Evolutionary conservation across 2,113 vertebrate species (phyloP), one percentile per base, ranked within the genome.

Genomic region (Lutjanus erythropterus): DNA sequence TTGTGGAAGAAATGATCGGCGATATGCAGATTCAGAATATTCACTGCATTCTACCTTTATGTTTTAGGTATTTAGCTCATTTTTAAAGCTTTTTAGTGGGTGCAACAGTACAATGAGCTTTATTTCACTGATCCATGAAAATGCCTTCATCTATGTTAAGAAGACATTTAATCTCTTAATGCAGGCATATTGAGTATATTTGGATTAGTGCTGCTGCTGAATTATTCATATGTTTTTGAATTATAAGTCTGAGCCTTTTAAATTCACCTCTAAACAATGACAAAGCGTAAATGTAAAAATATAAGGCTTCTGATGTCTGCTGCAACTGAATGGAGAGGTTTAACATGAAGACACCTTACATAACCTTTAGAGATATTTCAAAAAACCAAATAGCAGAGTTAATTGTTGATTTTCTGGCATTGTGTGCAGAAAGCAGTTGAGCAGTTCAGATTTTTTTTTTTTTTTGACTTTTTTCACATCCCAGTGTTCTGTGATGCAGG

Each of bases 151-250:
- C 33, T n/a, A 73, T 61, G 70, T 49, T 61, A 71, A 75, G 39
- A 71, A 23, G 44, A 50, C 12, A 71, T 52, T 78, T 71, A 59
- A 78, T 74, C 41, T 35, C n/a, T 71, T 25, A 75, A 79, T 58
- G 62, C 65, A 39, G 67, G 59, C 39, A 52, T 59, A 55, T 0
- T 16, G 16, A 49, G 19, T 15, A 52, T 23, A 60, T 73, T 19
- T 33, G n/a, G 42, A 64, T 10, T 31, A 37, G 73, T 35, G 44
- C 49, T 35, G 31, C 47, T 14, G n/a, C 33, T 80, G 68, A 85
- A 80, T 80, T 41, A 80, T 75, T 53, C 65, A 84, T 39, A 29
- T 52, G 37, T 23, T 42, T 77, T 44, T 60, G 5, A 1, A 49
- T 62, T 41, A 10, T 42, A 19, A 66, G 42, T 42, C n/a, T 4